Percentiles rank a stretch among this genome's conserved stretches.
These are phyloP conservation scores for Sebastes cheni DNA, from an alignment of 2,797 vertebrate genomes.

Conservation along the genomic window DNA sequence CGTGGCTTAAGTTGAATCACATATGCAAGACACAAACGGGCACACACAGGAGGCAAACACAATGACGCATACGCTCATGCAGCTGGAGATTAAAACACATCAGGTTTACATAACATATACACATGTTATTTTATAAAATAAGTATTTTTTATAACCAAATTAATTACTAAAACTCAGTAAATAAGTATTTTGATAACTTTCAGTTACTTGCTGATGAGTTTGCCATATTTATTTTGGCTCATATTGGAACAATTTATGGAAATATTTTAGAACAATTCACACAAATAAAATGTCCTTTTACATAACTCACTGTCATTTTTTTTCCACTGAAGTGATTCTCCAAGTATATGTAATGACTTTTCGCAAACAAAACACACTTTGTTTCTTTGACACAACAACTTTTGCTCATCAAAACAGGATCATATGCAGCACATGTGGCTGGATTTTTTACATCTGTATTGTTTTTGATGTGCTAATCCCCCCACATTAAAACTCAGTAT, in stretches of 20 bases:
- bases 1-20: constrained; percentile 43
- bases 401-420: constrained; percentile 41
- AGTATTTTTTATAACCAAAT: background rate
- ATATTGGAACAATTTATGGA: background rate
- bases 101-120: background rate
- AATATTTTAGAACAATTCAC: background rate
- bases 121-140: background rate
- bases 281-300: background rate
- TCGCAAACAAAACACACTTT: background rate
- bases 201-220: background rate
- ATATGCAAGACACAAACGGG: constrained; percentile 42
- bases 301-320: background rate
- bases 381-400: constrained; percentile 26
- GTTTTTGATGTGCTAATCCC: constrained; percentile 53
- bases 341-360: background rate
- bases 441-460: constrained; percentile 47
- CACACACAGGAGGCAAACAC: background rate
- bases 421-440: constrained; percentile 5
- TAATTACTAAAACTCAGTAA: background rate
- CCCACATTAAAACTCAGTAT: constrained; percentile 42
- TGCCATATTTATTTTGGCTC: background rate
- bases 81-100: constrained; percentile 14
- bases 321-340: background rate
- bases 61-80: background rate
- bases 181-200: background rate